Conservation (phyloP, 2,797 vertebrate genomes). For the Centroberyx gerrardi region DNA sequence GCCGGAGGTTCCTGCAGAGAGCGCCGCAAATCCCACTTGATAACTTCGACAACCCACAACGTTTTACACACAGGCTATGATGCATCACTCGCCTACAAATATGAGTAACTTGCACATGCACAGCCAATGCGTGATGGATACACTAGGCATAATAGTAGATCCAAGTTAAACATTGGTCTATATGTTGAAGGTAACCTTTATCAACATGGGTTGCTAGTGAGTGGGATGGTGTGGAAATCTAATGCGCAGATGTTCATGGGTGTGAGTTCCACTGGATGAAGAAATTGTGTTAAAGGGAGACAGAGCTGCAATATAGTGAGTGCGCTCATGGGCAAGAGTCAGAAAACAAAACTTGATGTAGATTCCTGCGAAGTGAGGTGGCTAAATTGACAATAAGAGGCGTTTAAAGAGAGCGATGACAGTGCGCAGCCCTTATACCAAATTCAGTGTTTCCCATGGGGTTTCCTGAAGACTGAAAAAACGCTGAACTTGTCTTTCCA, state of each 20-base stretch:
- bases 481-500: background rate
- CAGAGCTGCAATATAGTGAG: conserved; percentile 16
- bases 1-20: conserved; percentile 96
- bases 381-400: conserved; percentile 28
- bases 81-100: conserved; percentile 83
- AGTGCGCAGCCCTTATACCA: conserved; percentile 33
- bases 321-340: background rate
- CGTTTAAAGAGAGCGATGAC: conserved; percentile 41
- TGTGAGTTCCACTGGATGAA: conserved; percentile 36
- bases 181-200: conserved; percentile 42
- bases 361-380: conserved; percentile 16
- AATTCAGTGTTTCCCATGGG: conserved; percentile 14
- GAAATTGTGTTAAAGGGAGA: conserved; percentile 21
- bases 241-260: conserved; percentile 67
- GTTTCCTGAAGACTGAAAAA: background rate
- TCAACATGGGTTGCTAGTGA: conserved; percentile 42
- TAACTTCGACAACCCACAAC: conserved; percentile 97
- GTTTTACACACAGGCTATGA: conserved; percentile 86
- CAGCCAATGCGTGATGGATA: conserved; percentile 57
- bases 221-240: conserved; percentile 60
- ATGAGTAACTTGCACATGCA: conserved; percentile 53
- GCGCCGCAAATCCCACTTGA: conserved; percentile 98
- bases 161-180: conserved; percentile 58
- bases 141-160: conserved; percentile 39
- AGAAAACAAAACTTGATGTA: conserved; percentile 14